Evolutionary conservation across 2,888 invertebrate genomes (phyloP), one percentile per base, ranked within the genome.

Genomic region (Acanthopleura granulata): DNA sequence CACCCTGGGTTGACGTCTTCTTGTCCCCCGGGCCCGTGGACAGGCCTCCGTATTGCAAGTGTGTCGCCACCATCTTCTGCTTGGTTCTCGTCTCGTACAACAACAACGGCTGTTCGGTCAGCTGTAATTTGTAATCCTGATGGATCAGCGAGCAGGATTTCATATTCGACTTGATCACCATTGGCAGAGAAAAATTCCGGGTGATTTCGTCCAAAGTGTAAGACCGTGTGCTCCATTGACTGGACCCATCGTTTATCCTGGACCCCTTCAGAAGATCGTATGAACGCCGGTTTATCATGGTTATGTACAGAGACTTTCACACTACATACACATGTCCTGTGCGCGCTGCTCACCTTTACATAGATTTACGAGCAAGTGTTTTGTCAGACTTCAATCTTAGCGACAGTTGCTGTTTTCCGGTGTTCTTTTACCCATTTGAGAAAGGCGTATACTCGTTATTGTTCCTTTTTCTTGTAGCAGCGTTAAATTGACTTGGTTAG

Each of bases 181-280:
- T 78, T 0, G 84, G 84, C 62, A 85, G 76, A 62, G 79, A 80
- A 72, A 85, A 83, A 15, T 77, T 79, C 18, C 72, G 40, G 15
- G 80, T 72, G 27, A 84, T 80, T n/a, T 83, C 82, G 12, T 57
- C 22, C 72, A 84, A 72, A 4, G 83, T 83, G 76, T 83, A 84
- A 9, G 81, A 77, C 78, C 83, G 84, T 16, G 78, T 76, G 73
- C 84, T 84, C 84, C 84, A 84, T 61, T 79, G 78, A 27, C 66
- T 22, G 27, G 29, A 18, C 6, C 22, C 16, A 15, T 66, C 66
- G 16, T 27, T 27, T n/a, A 4, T 18, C 16, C 66, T 22, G 4
- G 6, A n/a, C 18, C 57, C 66, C 6, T 66, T 66, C 6, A 22
- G 12, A 6, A 66, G 29, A 27, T 66, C 66, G 29, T 66, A 66